Base-by-base conservation (phyloP, 2,888 invertebrate species). In the Dilophus febrilis region DNA sequence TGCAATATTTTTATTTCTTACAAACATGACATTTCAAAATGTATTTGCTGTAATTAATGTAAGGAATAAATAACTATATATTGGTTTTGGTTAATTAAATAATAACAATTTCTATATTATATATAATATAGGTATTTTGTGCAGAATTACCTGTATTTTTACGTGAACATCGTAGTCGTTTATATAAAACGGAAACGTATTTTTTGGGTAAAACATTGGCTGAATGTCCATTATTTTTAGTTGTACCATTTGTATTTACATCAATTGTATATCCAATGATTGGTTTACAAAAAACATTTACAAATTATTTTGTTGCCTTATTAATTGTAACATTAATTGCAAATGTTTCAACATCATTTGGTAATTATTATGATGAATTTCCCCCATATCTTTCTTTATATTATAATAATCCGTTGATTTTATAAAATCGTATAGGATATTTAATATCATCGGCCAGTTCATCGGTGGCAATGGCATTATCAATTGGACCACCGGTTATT, bases 11-110 rank as follows among this genome's bases (percentile, higher is more conserved):
- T 75, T 91, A 54, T 81, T 90, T 56, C 70, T 90, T 36, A 86
- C 86, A 13, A 90, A 87, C 55, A 83, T 90, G 79, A 91, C 91
- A 6, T 91, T 92, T 61, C 86, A 88, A 53, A 91, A 90, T 59
- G 78, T 90, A n/a, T 91, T 91, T 55, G 86, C 90, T 44, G 92
- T 94, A 32, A 79, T 92, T 42, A 85, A 83, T 59, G 94, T 92
- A 63, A 74, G 82, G 22, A 22, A 22, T 22, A 8, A 22, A 22
- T 6, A 6, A 6, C 8, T 22, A 22, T 8, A 22, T 22, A 22
- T 22, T 8, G 5, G 8, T 22, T 4, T 8, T 22, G 22, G 22
- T 22, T n/a, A n/a, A 22, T 22, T 22, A 6, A 22, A 22, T 22
- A 6, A 22, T 22, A 22, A n/a, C 2, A 14, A 29, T 13, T 35